phyloP scores from a whole-genome alignment of 2,797 vertebrate genomes.

The Falco concolor region DNA sequence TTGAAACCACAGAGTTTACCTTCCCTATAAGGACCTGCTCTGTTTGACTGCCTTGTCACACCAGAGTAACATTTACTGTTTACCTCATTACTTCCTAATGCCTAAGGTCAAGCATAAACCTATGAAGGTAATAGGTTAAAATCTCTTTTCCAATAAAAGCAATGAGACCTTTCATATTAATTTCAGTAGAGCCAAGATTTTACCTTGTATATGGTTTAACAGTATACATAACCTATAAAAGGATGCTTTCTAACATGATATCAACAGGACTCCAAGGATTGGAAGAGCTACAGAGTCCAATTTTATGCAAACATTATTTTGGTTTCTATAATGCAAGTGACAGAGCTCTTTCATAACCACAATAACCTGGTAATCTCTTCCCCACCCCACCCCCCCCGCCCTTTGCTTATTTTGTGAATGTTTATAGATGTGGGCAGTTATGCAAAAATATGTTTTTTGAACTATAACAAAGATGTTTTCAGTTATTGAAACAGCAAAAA shows the following conservation, averaged over 20 bases:
- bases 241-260: neutral
- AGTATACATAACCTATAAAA: neutral
- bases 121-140: neutral
- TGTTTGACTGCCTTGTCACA: neutral
- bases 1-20: constrained; percentile 6
- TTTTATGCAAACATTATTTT: neutral
- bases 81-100: neutral
- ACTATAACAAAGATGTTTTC: neutral
- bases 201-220: neutral
- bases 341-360: neutral
- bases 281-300: neutral
- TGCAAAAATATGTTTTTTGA: neutral
- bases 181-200: neutral
- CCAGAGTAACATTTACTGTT: neutral
- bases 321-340: neutral
- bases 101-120: neutral
- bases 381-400: too few relatives aligned
- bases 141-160: neutral
- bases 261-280: neutral
- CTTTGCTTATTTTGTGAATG: neutral
- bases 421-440: neutral
- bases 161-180: neutral
- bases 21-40: neutral
- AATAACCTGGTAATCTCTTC: neutral
- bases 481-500: neutral